phyloP scores from a whole-genome alignment of 1,140 invertebrate genomes.

The Ips typographus region DNA sequence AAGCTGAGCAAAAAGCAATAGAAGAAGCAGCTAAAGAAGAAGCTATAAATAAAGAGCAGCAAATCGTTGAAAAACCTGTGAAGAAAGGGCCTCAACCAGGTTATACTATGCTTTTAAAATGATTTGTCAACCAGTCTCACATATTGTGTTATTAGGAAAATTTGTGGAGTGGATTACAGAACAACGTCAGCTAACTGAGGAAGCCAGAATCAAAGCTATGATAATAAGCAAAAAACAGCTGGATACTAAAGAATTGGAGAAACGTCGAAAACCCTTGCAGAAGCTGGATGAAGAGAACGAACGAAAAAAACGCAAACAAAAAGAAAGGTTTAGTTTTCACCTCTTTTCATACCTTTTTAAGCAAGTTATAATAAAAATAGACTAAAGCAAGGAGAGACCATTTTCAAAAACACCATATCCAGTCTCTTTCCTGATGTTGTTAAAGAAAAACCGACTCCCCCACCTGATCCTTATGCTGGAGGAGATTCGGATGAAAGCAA shows the following conservation, averaged over 20 bases:
- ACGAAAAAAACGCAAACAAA: constrained; percentile 50
- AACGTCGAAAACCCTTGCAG: constrained; percentile 51
- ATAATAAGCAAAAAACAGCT: constrained; percentile 55
- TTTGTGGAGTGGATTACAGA: constrained; percentile 49
- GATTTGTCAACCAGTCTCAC: neutral
- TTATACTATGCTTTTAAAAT: neutral
- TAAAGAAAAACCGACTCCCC: constrained; percentile 42
- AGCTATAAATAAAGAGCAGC: constrained; percentile 24
- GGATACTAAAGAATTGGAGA: constrained; percentile 53
- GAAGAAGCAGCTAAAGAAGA: constrained; percentile 32
- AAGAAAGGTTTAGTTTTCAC: constrained; percentile 30
- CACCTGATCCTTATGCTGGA: constrained; percentile 43
- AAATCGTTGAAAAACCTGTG: constrained; percentile 14
- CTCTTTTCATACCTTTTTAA: neutral
- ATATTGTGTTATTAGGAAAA: constrained; percentile 36
- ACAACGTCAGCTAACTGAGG: constrained; percentile 51
- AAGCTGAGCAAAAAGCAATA: constrained; percentile 30
- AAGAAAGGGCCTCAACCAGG: constrained; percentile 36
- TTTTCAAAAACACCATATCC: constrained; percentile 46
- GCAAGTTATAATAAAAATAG: neutral
- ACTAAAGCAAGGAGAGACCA: constrained; percentile 43
- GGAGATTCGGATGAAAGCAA: constrained; percentile 30
- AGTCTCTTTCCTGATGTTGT: constrained; percentile 49
- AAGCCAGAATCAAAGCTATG: constrained; percentile 54
- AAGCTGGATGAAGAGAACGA: constrained; percentile 51